Conservation (phyloP, 2,113 vertebrate genomes). For the Charina bottae region DNA sequence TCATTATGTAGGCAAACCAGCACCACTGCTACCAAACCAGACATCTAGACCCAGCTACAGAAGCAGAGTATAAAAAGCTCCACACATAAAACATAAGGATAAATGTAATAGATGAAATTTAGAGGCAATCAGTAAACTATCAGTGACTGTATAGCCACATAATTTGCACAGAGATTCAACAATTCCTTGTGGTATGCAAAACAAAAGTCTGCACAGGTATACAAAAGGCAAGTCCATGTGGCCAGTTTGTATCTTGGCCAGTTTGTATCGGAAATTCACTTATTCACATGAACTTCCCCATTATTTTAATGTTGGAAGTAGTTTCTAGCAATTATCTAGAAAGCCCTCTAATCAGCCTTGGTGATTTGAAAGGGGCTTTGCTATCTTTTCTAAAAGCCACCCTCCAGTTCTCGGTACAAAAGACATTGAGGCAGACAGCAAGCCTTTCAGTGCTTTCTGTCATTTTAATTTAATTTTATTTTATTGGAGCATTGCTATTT, state of each 20-base stretch:
- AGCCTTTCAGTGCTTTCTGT: not conserved
- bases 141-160: not conserved
- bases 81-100: not conserved
- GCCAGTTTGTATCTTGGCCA: not conserved
- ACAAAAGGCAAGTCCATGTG: not conserved
- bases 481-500: not conserved
- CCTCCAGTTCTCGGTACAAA: not conserved
- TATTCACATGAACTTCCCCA: not conserved
- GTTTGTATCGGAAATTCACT: not conserved
- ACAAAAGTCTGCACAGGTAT: not conserved
- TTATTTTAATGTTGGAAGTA: not conserved
- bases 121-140: not conserved
- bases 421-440: not conserved
- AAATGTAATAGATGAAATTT: not conserved
- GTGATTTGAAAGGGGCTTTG: not conserved
- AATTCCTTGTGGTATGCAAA: not conserved
- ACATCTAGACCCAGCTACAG: not conserved
- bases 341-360: not conserved
- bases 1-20: not conserved
- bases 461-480: not conserved
- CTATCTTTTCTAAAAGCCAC: not conserved
- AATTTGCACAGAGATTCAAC: not conserved
- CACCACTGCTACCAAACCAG: not conserved
- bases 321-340: not conserved
- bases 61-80: not conserved